phyloP scores from a whole-genome alignment of 2,888 invertebrate genomes.

The Netelia inedita region DNA sequence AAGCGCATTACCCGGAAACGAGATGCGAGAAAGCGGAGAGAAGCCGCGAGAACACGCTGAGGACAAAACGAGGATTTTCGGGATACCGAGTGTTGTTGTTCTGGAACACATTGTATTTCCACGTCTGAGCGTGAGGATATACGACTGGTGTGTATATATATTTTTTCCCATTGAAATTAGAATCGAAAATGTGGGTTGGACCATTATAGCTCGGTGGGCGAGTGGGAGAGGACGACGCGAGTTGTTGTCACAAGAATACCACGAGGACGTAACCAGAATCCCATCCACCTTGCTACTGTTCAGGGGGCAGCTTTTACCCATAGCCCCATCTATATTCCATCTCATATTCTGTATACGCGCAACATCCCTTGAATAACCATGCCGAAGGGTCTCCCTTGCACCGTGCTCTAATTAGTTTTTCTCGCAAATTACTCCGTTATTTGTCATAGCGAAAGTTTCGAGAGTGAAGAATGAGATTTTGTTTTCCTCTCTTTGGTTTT shows the following conservation, averaged over 20 bases:
- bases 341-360: background rate
- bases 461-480: background rate
- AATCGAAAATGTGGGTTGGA: conserved; percentile 39
- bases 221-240: background rate
- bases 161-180: conserved; percentile 54
- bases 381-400: background rate
- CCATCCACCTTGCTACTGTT: background rate
- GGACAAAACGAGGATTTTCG: conserved; percentile 10
- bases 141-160: background rate
- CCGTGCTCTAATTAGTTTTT: conserved; percentile 42
- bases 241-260: conserved; percentile 23
- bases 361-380: background rate
- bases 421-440: conserved; percentile 21
- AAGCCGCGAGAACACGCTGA: conserved; percentile 5
- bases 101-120: background rate
- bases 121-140: background rate
- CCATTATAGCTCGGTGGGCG: conserved; percentile 5
- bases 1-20: conserved; percentile 40
- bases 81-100: background rate
- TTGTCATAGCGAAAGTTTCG: conserved; percentile 5
- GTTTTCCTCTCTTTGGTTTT: background rate
- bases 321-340: conserved; percentile 11
- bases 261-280: conserved; percentile 23
- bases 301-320: background rate
- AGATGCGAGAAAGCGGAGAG: conserved; percentile 41